Base-by-base conservation (phyloP, 1,140 invertebrate genomes). In the Apis laboriosa region DNA sequence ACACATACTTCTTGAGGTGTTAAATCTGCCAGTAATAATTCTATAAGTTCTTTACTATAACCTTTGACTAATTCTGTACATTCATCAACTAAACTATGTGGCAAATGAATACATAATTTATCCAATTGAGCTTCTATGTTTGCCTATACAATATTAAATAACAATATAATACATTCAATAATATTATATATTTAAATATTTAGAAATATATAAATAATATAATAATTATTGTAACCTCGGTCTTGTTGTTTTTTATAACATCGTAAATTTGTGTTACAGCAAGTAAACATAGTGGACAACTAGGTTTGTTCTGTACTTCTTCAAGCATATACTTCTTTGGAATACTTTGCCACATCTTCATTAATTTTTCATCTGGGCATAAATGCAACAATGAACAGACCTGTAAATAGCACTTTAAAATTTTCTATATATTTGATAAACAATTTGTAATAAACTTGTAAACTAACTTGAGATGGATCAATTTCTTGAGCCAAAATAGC, bases 231-330 rank as follows among this genome's bases (percentile, higher is more conserved):
- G 12, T n/a, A 93, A 97, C 97, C 95, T 97, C 95, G 53, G 96
- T 97, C 87, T 95, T 96, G 82, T 97, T 96, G 68, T 96, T 94
- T 88, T 96, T 96, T 3, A 97, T 94, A 88, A 95, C 95, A 49
- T 95, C 92, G 87, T 97, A 95, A 67, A 97, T 89, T 91, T 97
- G 95, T 84, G 96, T 95, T 17, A 98, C 95, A 24, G 97, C 97
- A 89, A 98, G 96, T 34, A 98, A 93, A 92, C 98, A 98, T 7
- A 98, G 92, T n/a, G 97, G 96, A 90, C 97, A 98, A 56, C 94
- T 95, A 28, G 95, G 95, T 77, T 96, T 96, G 51, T 95, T 94
- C 85, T 94, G 91, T 83, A 94, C 93, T 19, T 92, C 94, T 58
- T 95, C 92, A 86, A 95, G 93, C 24, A 94, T 94, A 43, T 95